Base-by-base conservation (phyloP, 2,888 invertebrate genomes). In the Myopa tessellatipennis region DNA sequence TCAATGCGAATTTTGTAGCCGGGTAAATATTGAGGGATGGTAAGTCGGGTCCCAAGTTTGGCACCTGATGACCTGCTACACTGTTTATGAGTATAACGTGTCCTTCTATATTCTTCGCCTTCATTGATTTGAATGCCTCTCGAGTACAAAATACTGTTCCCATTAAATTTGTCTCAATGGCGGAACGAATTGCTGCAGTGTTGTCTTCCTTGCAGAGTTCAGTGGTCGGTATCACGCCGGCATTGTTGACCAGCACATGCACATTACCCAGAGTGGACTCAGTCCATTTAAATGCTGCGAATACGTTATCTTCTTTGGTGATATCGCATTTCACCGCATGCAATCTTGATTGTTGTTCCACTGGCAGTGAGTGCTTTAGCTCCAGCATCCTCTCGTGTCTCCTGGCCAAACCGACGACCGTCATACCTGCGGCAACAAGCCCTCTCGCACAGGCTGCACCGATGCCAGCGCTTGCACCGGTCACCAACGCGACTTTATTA, bases 381-480 rank as follows among this genome's bases (percentile, higher is more conserved):
- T 85, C 78, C 26, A 84, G 80, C 4, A 89, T 78, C 5, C 86
- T 85, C 38, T 91, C 90, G 26, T 90, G 85, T 71, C 91, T 89
- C 71, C 92, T 87, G 0, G 92, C 91, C 81, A 92, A 86, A 0
- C 91, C 92, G 0, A 92, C 89, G 2, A 93, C 92, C 73, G 89
- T 88, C 82, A 93, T 83, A 4, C 92, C 93, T 50, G 90, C 88
- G 74, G 87, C 83, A 4, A 90, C 89, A 55, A 92, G 83, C 12
- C 89, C 87, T 55, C 86, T 85, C 0, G 88, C 88, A 78, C 91
- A 90, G 12, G 90, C 90, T 3, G 91, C 91, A 14, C 92, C 93
- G 75, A 93, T 93, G 6, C 93, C 93, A 0, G 90, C 88, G 85
- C 93, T 93, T 26, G 92, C 92, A 63, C 93, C 93, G 4, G 92